Conservation (phyloP, 2,113 vertebrate genomes). For the Poeciliopsis retropinna region DNA sequence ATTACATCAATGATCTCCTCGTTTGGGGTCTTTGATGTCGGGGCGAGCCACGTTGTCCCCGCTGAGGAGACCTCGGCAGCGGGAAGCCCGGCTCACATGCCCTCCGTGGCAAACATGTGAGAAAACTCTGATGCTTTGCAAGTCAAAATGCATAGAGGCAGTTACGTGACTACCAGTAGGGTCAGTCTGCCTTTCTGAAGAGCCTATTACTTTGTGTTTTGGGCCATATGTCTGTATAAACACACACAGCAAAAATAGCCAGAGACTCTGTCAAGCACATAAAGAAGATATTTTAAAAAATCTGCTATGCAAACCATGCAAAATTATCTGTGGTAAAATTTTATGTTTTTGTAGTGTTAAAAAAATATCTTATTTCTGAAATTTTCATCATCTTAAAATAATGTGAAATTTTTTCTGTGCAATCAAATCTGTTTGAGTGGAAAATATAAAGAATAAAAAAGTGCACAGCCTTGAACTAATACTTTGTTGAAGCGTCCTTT, state of each 20-base stretch:
- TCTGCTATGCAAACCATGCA: neutral
- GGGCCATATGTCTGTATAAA: slow-evolving; percentile 13
- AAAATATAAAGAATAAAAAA: neutral
- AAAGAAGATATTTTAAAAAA: neutral
- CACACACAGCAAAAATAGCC: neutral
- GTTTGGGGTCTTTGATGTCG: slow-evolving; percentile 51
- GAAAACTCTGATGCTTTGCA: slow-evolving; percentile 41
- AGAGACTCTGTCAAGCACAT: neutral
- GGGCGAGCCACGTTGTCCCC: slow-evolving; percentile 35
- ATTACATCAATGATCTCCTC: slow-evolving; percentile 63
- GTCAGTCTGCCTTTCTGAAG: slow-evolving; percentile 27
- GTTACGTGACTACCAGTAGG: slow-evolving; percentile 27
- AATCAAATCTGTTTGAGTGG: neutral
- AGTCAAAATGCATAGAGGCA: slow-evolving; percentile 40
- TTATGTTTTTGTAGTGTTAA: neutral
- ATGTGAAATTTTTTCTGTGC: neutral
- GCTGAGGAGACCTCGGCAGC: slow-evolving; percentile 54
- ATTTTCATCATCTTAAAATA: neutral
- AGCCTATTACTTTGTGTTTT: slow-evolving; percentile 18
- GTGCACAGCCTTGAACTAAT: no score
- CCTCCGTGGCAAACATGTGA: slow-evolving; percentile 53
- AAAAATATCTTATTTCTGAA: neutral
- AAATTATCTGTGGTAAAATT: neutral
- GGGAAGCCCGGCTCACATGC: slow-evolving; percentile 49
- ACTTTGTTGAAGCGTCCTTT: no score